Evolutionary conservation across 2,888 invertebrate genomes (phyloP), one percentile per base, ranked within the genome.

Genomic region (Pyrrhia umbra): DNA sequence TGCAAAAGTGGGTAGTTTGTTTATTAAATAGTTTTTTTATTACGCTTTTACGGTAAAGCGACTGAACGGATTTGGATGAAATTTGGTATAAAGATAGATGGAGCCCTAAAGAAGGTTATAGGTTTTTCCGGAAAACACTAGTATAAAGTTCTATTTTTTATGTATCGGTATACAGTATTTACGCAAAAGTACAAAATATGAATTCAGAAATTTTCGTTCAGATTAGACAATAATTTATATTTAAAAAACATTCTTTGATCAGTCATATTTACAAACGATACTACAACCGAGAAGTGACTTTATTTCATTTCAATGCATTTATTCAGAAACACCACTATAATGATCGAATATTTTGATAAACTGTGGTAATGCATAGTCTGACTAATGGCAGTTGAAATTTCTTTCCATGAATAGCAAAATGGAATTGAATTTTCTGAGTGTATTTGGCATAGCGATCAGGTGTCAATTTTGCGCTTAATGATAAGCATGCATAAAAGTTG

Each of bases 381-480:
- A n/a, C 30, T 51, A 51, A 42, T 64, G 50, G 42, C 9, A 25
- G 57, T 47, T 57, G 42, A 51, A 4, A 37, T 42, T 34, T 8
- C 10, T 18, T 68, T 57, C 23, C 23, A 18, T 51, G 37, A 43
- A 51, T 52, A 16, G 18, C 39, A 47, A 64, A 63, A 64, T n/a
- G 40, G 23, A 43, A 42, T 68, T 37, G 15, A 16, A 30, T 57
- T 51, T 3, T 39, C 27, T 8, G 13, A 0, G 2, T 6, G 3
- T 10, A 42, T 37, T 56, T 16, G 13, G 21, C n/a, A 23, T 15
- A 37, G 15, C 20, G 3, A 54, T 15, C 20, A 37, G 15, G 27
- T 21, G 21, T 52, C 20, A 37, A 49, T 54, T 30, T 16, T n/a
- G 8, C 16, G 5, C 15, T 25, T 18, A 46, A 34, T 42, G 15